phyloP scores from a whole-genome alignment of 2,888 invertebrate genomes.

The Stictocephala bisonia region DNA sequence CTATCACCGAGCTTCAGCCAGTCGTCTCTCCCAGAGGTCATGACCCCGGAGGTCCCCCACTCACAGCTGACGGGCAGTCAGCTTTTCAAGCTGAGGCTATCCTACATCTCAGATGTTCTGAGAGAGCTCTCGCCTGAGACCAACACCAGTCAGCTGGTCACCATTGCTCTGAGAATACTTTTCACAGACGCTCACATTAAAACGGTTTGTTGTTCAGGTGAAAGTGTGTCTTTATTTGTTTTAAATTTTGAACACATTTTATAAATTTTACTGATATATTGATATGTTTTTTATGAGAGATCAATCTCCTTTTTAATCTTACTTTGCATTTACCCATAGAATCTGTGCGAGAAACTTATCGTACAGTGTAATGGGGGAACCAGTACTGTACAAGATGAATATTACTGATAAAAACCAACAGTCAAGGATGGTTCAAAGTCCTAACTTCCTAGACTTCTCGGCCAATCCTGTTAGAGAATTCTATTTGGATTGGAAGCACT shows the following conservation, averaged over 20 bases:
- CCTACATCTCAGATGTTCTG: constrained; percentile 57
- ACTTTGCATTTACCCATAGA: too few relatives aligned
- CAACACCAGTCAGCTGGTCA: constrained; percentile 48
- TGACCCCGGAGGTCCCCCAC: constrained; percentile 41
- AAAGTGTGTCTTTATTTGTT: background rate
- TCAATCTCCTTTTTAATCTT: too few relatives aligned
- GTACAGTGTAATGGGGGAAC: too few relatives aligned
- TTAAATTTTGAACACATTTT: background rate
- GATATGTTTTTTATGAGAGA: background rate
- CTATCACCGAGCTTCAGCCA: constrained; percentile 52
- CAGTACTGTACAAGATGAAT: too few relatives aligned
- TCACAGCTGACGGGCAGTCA: constrained; percentile 39
- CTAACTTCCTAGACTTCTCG: too few relatives aligned
- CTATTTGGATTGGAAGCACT: too few relatives aligned
- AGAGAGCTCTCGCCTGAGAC: constrained; percentile 49
- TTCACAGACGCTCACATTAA: constrained; percentile 56
- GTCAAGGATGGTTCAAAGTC: too few relatives aligned
- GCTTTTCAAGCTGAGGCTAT: constrained; percentile 49
- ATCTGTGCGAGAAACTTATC: too few relatives aligned
- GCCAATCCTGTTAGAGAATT: too few relatives aligned
- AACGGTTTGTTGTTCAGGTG: constrained; percentile 50
- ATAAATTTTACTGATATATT: background rate
- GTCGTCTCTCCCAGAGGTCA: constrained; percentile 54
- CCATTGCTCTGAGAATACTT: constrained; percentile 55
- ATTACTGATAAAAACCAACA: too few relatives aligned